A percentile compares a stretch with the other conserved stretches of the same genome.
Conservation (phyloP, 2,888 invertebrate species). For the Linnaemya vulpina region DNA sequence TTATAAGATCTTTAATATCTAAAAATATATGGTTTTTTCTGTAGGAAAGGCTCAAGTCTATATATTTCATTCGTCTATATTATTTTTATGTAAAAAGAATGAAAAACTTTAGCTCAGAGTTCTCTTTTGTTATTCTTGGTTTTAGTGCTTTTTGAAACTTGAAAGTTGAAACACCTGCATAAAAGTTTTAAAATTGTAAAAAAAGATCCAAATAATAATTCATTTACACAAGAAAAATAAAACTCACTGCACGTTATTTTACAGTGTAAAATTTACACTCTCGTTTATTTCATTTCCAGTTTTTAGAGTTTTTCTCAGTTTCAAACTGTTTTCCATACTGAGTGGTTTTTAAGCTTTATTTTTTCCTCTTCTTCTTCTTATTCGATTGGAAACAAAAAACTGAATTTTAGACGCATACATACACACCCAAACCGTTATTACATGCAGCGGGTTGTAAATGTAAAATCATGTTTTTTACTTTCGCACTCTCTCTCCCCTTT, state of each 20-base stretch:
- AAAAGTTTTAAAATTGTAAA: no score
- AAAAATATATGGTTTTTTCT: no score
- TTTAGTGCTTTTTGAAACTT: no score
- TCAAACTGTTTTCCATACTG: slow-evolving; percentile 17
- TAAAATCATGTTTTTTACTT: slow-evolving; percentile 10
- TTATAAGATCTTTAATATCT: no score
- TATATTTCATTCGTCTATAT: no score
- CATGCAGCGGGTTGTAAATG: slow-evolving; percentile 35
- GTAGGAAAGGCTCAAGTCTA: no score
- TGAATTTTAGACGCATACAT: slow-evolving; percentile 23
- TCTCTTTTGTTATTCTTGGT: no score
- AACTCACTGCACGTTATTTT: slow-evolving; percentile 9
- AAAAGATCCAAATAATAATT: neutral
- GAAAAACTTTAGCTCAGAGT: no score
- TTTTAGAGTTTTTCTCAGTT: slow-evolving; percentile 7
- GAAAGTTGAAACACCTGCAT: no score
- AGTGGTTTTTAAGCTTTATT: slow-evolving; percentile 15
- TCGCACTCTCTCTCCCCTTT: slow-evolving; percentile 6
- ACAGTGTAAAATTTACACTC: neutral
- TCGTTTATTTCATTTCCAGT: slow-evolving; percentile 13
- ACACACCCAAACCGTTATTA: neutral
- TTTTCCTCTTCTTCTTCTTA: no score
- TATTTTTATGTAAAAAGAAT: no score
- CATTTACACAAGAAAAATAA: slow-evolving; percentile 2
- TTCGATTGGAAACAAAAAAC: slow-evolving; percentile 1